Conservation (phyloP, 2,113 vertebrate species). For the Psittacus erithacus region DNA sequence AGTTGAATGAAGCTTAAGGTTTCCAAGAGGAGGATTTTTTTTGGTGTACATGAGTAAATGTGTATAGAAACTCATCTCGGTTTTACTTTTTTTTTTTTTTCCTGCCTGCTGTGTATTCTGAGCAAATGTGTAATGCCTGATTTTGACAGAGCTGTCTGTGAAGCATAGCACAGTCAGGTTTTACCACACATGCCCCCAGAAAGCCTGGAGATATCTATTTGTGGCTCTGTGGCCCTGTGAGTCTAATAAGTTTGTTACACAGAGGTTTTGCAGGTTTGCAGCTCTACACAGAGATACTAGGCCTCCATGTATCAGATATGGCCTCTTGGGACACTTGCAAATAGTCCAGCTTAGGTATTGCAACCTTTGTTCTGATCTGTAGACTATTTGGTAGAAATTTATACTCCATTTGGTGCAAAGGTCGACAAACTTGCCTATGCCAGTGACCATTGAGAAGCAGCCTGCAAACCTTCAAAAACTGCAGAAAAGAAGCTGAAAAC, state of each 20-base stretch:
- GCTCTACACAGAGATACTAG: background rate
- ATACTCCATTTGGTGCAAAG: background rate
- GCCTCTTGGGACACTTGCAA: background rate
- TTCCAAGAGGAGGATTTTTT: background rate
- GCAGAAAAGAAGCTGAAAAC: background rate
- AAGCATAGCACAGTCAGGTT: background rate
- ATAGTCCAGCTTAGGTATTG: background rate
- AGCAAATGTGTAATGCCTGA: background rate
- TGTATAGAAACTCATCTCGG: background rate
- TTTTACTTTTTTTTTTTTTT: background rate
- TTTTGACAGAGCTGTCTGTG: background rate
- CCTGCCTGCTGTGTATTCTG: background rate
- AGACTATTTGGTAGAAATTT: background rate
- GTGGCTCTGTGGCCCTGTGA: background rate
- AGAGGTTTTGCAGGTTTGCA: background rate
- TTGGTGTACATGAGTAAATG: background rate
- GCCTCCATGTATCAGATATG: background rate
- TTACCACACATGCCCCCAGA: rapidly evolving
- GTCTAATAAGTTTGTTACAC: background rate
- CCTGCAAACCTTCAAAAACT: background rate
- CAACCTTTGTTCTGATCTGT: background rate
- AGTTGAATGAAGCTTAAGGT: background rate
- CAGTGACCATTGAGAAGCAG: background rate
- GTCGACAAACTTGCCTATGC: background rate
- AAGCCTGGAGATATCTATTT: background rate